phyloP scores from a whole-genome alignment of 2,113 vertebrate species.

The Falco punctatus region DNA sequence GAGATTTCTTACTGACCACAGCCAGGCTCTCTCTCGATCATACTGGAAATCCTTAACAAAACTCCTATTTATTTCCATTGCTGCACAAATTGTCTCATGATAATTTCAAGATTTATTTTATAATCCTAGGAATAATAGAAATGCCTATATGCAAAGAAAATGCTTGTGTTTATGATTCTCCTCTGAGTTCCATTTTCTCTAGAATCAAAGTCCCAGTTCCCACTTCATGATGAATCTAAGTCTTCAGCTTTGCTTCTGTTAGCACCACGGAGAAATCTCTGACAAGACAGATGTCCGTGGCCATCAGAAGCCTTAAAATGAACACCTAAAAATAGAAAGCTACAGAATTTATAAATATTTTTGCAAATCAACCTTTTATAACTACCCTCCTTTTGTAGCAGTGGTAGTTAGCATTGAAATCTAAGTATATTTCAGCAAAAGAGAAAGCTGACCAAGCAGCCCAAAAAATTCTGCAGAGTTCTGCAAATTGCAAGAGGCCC shows the following conservation, averaged over 20 bases:
- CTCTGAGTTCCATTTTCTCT: conserved; percentile 44
- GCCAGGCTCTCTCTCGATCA: not conserved
- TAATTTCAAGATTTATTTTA: conserved; percentile 1
- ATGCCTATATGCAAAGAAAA: conserved; percentile 28
- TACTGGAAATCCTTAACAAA: not conserved
- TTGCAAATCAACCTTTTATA: conserved; percentile 57
- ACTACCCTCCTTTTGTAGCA: conserved; percentile 25
- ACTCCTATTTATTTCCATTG: not conserved
- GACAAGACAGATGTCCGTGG: conserved; percentile 62
- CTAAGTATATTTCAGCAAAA: conserved; percentile 40
- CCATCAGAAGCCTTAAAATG: conserved; percentile 50
- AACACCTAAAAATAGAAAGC: conserved; percentile 55
- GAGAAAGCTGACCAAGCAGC: conserved; percentile 53
- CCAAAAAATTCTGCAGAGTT: conserved; percentile 56
- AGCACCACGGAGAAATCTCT: conserved; percentile 51
- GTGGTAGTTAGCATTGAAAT: conserved; percentile 35
- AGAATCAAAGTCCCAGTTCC: conserved; percentile 31
- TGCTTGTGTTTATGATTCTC: conserved; percentile 14
- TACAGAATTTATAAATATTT: conserved; percentile 49
- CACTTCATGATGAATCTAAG: conserved; percentile 34
- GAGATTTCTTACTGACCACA: not conserved
- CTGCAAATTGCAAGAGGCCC: conserved; percentile 48
- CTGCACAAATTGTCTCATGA: not conserved
- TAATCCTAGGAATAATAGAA: not conserved
- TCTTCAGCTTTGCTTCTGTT: conserved; percentile 43